These are phyloP conservation scores for Radopholus similis DNA, from an alignment of 1,140 invertebrate genomes.

Conservation along the genomic window DNA sequence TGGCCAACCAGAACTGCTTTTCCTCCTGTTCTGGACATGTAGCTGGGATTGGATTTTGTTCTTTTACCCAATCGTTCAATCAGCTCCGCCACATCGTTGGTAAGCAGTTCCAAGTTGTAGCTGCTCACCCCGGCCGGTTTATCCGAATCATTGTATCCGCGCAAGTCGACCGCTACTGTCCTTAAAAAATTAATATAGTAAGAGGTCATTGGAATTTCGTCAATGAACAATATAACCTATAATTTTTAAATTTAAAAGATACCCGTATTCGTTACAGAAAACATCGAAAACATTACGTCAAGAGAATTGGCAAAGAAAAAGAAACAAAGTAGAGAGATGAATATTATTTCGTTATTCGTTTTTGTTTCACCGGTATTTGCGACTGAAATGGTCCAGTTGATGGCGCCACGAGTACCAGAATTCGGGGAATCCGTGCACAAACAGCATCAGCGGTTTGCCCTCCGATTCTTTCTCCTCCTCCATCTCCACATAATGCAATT, in stretches of 20 bases:
- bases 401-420: slow-evolving; percentile 68
- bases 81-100: slow-evolving; percentile 71
- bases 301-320: too few relatives aligned
- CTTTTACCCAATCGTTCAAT: slow-evolving; percentile 67
- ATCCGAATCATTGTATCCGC: slow-evolving; percentile 39
- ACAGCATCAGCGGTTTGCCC: slow-evolving; percentile 67
- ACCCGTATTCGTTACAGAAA: too few relatives aligned
- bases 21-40: slow-evolving; percentile 51
- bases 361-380: neutral
- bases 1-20: slow-evolving; percentile 70
- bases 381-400: slow-evolving; percentile 12
- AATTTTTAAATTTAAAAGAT: neutral
- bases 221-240: neutral
- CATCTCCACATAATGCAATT: slow-evolving; percentile 73
- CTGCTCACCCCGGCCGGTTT: slow-evolving; percentile 62
- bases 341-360: neutral
- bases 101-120: slow-evolving; percentile 68
- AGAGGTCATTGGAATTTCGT: neutral
- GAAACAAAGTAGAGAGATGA: too few relatives aligned
- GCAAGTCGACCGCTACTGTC: slow-evolving; percentile 38
- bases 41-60: neutral
- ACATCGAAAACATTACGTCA: too few relatives aligned
- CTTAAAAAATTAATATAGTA: slow-evolving; percentile 14
- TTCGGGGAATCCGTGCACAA: slow-evolving; percentile 75
- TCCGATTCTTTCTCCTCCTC: slow-evolving; percentile 62